Evolutionary conservation across 2,888 invertebrate species (phyloP).

Genomic region (Melanostoma scalare): DNA sequence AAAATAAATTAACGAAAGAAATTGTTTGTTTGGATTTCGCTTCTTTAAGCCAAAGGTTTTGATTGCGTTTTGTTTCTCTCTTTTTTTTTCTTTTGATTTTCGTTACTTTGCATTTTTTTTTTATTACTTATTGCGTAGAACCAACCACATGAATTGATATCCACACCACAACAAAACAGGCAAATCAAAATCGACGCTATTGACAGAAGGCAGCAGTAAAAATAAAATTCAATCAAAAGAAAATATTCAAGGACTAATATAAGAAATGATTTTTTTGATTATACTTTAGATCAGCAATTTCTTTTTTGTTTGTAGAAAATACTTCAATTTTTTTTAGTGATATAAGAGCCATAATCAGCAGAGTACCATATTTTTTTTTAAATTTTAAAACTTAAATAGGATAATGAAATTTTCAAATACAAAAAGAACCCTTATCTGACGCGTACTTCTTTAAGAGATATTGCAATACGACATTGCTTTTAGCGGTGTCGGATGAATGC

Average conservation of each 20-base stretch:
- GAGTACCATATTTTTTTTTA: slow-evolving; percentile 48
- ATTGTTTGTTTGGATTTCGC: slow-evolving; percentile 76
- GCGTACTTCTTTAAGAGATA: slow-evolving; percentile 93
- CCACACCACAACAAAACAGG: slow-evolving; percentile 67
- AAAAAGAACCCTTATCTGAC: slow-evolving; percentile 78
- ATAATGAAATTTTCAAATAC: slow-evolving; percentile 66
- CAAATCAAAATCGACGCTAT: slow-evolving; percentile 57
- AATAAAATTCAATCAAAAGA: slow-evolving; percentile 32
- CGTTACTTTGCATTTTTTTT: slow-evolving; percentile 47
- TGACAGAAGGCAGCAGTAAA: slow-evolving; percentile 49
- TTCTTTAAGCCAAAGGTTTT: slow-evolving; percentile 72
- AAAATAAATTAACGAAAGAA: slow-evolving; percentile 82
- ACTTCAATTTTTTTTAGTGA: slow-evolving; percentile 39
- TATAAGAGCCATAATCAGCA: slow-evolving; percentile 34
- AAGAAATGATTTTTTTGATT: slow-evolving; percentile 16
- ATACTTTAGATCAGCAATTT: slow-evolving; percentile 1
- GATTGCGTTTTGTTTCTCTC: slow-evolving; percentile 63
- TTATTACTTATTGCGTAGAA: slow-evolving; percentile 30
- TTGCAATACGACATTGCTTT: slow-evolving; percentile 93
- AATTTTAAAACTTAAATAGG: slow-evolving; percentile 43
- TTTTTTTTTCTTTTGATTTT: slow-evolving; percentile 12
- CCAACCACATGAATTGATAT: slow-evolving; percentile 28
- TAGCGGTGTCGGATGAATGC: slow-evolving; percentile 90
- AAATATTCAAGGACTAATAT: slow-evolving; percentile 31
- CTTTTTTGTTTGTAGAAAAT: slow-evolving; percentile 20